Conservation (phyloP, 2,113 vertebrate genomes). For the Dissostichus mawsoni region DNA sequence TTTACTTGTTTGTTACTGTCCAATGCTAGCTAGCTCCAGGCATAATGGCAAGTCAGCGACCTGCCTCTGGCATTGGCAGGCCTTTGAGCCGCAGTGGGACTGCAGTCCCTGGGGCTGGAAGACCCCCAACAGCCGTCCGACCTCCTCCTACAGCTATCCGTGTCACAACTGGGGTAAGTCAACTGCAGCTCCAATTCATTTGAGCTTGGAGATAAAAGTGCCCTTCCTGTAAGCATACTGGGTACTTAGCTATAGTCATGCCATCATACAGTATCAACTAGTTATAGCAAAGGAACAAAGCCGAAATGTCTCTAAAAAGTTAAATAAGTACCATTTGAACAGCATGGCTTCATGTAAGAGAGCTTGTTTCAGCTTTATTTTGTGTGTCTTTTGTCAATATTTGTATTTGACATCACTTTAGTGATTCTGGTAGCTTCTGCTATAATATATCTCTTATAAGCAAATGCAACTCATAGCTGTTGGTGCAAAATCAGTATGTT, state of each 20-base stretch:
- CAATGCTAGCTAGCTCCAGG: neutral
- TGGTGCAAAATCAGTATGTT: neutral
- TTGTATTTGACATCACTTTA: too few species aligned
- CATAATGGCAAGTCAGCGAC: constrained; percentile 89
- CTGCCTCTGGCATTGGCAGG: constrained; percentile 78
- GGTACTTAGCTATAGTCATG: neutral
- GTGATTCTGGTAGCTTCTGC: too few species aligned
- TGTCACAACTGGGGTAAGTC: constrained; percentile 88
- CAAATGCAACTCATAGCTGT: too few species aligned
- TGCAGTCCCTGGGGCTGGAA: constrained; percentile 71
- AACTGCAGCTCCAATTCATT: neutral
- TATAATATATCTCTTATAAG: too few species aligned
- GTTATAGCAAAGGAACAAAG: too few species aligned
- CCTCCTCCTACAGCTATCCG: constrained; percentile 85
- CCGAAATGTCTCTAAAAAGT: too few species aligned
- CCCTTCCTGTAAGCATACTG: neutral
- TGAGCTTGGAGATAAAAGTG: neutral
- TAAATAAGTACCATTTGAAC: too few species aligned
- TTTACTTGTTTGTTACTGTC: neutral
- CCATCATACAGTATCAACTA: neutral
- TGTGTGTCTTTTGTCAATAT: too few species aligned
- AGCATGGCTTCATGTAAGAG: too few species aligned
- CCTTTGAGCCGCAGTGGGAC: constrained; percentile 87
- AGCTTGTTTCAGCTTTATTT: too few species aligned
- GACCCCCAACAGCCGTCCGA: constrained; percentile 86